phyloP scores from a whole-genome alignment of 2,888 invertebrate genomes.

The Emmelina monodactyla region DNA sequence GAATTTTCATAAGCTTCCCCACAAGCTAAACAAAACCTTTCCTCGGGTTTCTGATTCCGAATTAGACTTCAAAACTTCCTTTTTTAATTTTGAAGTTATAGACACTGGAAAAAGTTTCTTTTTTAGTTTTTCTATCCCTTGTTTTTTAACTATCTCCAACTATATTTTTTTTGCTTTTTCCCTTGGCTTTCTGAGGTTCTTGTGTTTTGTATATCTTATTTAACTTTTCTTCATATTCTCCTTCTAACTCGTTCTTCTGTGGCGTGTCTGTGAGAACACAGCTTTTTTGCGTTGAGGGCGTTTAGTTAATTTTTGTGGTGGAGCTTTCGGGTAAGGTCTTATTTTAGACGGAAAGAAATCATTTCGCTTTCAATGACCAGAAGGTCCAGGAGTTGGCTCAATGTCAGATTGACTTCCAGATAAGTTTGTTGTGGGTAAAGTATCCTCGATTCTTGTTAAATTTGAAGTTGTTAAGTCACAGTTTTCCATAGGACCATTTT shows the following conservation, averaged over 20 bases:
- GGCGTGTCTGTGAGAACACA: no score
- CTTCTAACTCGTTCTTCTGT: neutral
- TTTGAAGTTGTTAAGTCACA: neutral
- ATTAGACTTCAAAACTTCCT: neutral
- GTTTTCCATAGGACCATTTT: neutral
- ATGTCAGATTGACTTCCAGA: no score
- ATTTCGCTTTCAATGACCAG: neutral
- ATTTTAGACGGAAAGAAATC: no score
- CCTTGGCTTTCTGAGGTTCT: neutral
- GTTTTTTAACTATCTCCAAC: no score
- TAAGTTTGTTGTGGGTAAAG: neutral
- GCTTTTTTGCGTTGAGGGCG: neutral
- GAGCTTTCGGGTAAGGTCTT: neutral
- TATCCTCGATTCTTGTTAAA: neutral
- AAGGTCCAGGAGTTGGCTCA: neutral
- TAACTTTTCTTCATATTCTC: neutral
- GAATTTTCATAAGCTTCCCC: no score
- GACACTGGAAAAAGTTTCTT: no score
- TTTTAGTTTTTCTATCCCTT: no score
- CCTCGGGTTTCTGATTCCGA: neutral
- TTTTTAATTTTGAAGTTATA: no score
- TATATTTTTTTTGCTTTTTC: neutral
- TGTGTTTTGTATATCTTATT: no score
- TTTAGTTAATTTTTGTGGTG: neutral
- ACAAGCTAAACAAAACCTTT: neutral